Evolutionary conservation across 2,797 vertebrate genomes (phyloP), one percentile per base, ranked within the genome.

Genomic region (Clarias platycephalus): DNA sequence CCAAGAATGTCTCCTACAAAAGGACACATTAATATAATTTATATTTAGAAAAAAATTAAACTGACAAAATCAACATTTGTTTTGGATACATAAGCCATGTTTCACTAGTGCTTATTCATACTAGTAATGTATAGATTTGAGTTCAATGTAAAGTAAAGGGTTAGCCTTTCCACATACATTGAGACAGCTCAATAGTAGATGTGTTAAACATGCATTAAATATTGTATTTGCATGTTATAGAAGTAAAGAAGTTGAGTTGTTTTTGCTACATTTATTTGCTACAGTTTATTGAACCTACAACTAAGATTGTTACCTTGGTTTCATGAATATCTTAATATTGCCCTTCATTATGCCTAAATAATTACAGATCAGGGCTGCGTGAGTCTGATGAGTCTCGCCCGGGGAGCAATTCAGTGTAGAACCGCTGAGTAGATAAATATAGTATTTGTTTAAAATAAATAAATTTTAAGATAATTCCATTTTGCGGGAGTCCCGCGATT

Each of bases 1-100:
- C 96, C 95, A 91, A 96, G 89, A 64, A 96, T 91, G 86, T 96
- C 94, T 0, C 96, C 96, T 97, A 91, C 3, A 86, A 26, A 70
- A 60, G 4, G 63, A 79, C 9, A 58, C 15, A 63, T 15, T 18
- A 64, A 40, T n/a, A 24, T 60, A 9, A 34, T 40, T n/a, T 49
- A 49, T 63, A 7, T 64, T 55, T 5, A 55, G n/a, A 7, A 18
- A 18, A 20, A n/a, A 28, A 75, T 44, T 8, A 18, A 68, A 22
- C 64, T 71, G 68, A 7, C 68, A 71, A 24, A 66, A 70, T 4
- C 10, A n/a, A 44, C 2, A 18, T 22, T 70, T 24, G 67, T 70
- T 70, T 44, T 44, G 6, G 40, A 24, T 70, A 20, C 24, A 40
- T 13, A 70, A 68, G 1, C 28, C 34, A 7, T 18, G 22, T 34